Evolutionary conservation across 2,888 invertebrate genomes (phyloP).

Genomic region (Escarpia spicata): DNA sequence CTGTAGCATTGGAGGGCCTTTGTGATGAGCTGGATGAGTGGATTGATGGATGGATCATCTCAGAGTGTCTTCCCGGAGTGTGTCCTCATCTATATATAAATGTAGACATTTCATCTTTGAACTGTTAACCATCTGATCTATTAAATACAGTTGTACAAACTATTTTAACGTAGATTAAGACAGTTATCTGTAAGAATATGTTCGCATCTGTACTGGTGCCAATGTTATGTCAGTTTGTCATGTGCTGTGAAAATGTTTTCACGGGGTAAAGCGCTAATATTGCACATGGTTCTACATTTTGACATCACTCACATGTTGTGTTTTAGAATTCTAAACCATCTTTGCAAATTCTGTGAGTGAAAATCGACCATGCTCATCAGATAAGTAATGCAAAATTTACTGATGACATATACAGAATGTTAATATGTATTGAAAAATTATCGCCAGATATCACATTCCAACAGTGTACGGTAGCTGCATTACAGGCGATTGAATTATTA

Average conservation of each 20-base stretch:
- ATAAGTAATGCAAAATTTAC: not conserved
- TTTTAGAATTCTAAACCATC: not conserved
- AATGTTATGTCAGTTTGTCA: not conserved
- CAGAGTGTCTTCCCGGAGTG: not conserved
- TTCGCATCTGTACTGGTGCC: not conserved
- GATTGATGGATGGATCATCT: not conserved
- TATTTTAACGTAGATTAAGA: not conserved
- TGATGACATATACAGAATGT: not conserved
- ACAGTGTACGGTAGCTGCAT: not conserved
- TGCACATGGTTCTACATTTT: not conserved
- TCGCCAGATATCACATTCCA: not conserved
- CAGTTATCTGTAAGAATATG: not conserved
- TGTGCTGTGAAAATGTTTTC: too few species aligned
- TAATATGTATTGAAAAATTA: not conserved
- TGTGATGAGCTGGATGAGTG: not conserved
- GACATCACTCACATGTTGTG: not conserved
- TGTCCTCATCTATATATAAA: not conserved
- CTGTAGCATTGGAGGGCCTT: not conserved
- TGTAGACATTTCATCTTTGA: not conserved
- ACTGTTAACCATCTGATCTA: not conserved
- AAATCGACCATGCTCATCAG: not conserved
- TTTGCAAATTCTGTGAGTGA: not conserved
- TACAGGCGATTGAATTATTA: not conserved
- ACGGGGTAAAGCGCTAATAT: not conserved
- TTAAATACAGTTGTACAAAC: not conserved